phyloP scores from a whole-genome alignment of 2,113 vertebrate species.

The Mugil cephalus region DNA sequence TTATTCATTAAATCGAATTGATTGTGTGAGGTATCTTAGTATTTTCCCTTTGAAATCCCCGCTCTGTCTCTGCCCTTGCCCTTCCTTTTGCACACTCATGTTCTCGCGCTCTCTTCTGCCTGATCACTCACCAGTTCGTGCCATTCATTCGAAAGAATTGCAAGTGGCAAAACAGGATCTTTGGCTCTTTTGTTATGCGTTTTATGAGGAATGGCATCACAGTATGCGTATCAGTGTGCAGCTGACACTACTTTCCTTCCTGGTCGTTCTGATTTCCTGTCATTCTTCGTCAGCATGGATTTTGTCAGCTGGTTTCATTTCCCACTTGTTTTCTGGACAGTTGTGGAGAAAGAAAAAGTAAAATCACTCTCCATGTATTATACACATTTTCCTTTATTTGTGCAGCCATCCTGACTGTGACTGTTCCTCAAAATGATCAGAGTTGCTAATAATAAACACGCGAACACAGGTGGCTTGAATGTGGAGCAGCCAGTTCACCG shows the following conservation, averaged over 20 bases:
- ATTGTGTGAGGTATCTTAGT: neutral
- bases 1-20: neutral
- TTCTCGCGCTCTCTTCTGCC: neutral
- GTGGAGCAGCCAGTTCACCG: conserved; percentile 39
- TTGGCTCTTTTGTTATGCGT: too few relatives aligned
- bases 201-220: too few relatives aligned
- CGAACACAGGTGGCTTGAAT: neutral
- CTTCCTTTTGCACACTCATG: neutral
- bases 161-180: neutral
- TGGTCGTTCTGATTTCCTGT: neutral
- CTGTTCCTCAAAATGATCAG: neutral
- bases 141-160: neutral
- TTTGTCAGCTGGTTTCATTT: neutral
- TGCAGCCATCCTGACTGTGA: neutral
- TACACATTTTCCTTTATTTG: too few relatives aligned
- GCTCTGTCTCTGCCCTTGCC: neutral
- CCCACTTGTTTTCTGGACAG: too few relatives aligned
- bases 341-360: too few relatives aligned
- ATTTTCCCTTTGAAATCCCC: neutral
- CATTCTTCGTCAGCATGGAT: neutral
- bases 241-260: neutral
- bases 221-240: too few relatives aligned
- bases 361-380: too few relatives aligned
- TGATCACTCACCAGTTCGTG: neutral
- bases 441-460: neutral